Percentiles rank a stretch among this genome's conserved stretches.
These are phyloP conservation scores for Ips typographus DNA, from an alignment of 1,140 invertebrate species.

Conservation along the genomic window DNA sequence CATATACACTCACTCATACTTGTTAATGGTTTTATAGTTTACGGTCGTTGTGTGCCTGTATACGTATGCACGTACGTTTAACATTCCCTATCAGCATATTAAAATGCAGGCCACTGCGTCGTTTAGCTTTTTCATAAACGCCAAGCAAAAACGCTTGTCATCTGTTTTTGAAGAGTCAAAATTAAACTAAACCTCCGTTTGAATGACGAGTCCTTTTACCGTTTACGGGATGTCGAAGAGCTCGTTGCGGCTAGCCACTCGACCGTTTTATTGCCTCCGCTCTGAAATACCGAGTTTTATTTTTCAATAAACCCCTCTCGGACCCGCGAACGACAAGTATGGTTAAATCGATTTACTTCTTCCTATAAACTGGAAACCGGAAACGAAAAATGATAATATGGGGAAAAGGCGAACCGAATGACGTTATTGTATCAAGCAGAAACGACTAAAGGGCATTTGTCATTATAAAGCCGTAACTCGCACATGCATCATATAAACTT, in stretches of 20 bases:
- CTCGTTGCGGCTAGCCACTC: conserved; percentile 12
- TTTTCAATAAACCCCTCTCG: conserved; percentile 7
- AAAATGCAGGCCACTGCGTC: too few species aligned
- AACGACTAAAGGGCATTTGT: too few species aligned
- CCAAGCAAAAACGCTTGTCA: background rate
- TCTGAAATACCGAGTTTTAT: conserved; percentile 10
- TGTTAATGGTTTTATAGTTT: conserved; percentile 3
- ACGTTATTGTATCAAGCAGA: too few species aligned
- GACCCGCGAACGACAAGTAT: background rate
- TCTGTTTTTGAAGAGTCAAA: background rate
- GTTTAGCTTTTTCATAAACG: too few species aligned
- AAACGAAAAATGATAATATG: too few species aligned
- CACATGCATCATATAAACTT: too few species aligned
- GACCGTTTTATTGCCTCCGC: conserved; percentile 16
- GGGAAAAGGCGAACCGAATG: too few species aligned
- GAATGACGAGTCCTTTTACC: conserved; percentile 10
- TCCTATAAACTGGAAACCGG: too few species aligned
- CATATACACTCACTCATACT: background rate
- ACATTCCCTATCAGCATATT: too few species aligned
- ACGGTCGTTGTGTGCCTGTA: background rate
- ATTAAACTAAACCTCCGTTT: background rate
- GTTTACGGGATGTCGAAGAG: background rate
- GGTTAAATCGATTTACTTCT: background rate
- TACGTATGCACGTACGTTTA: too few species aligned
- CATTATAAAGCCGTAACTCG: too few species aligned